Evolutionary conservation across 2,888 invertebrate species (phyloP).

Genomic region (Drosophila glabriapex): DNA sequence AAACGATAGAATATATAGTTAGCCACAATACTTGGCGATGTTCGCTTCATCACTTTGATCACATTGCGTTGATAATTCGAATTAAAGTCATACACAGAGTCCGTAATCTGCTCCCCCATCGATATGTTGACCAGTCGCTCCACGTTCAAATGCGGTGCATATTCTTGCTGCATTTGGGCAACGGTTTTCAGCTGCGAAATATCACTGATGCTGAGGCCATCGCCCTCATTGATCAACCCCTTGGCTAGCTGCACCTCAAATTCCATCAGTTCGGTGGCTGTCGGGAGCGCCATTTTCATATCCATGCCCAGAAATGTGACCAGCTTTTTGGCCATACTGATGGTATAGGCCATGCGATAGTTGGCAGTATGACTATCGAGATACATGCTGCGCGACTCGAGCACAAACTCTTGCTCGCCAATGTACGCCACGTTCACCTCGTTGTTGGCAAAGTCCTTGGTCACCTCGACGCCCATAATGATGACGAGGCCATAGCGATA

Average conservation of each 20-base stretch:
- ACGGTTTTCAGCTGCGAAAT: slow-evolving; percentile 55
- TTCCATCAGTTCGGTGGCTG: slow-evolving; percentile 72
- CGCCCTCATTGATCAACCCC: slow-evolving; percentile 64
- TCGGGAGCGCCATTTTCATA: slow-evolving; percentile 38
- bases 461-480: slow-evolving; percentile 66
- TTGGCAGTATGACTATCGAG: slow-evolving; percentile 38
- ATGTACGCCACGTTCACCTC: slow-evolving; percentile 67
- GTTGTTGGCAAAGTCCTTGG: slow-evolving; percentile 59
- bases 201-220: slow-evolving; percentile 51
- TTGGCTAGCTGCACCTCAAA: slow-evolving; percentile 79
- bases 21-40: slow-evolving; percentile 70
- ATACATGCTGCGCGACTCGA: slow-evolving; percentile 69
- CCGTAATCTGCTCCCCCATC: slow-evolving; percentile 58
- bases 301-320: slow-evolving; percentile 61
- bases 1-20: slow-evolving; percentile 82
- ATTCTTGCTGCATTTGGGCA: slow-evolving; percentile 60
- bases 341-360: slow-evolving; percentile 30
- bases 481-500: slow-evolving; percentile 63
- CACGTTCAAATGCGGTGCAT: slow-evolving; percentile 69
- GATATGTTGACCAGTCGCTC: slow-evolving; percentile 65
- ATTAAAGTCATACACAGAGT: slow-evolving; percentile 68
- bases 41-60: slow-evolving; percentile 49
- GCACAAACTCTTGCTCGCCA: slow-evolving; percentile 57
- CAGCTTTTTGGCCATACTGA: slow-evolving; percentile 51
- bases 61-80: slow-evolving; percentile 72